Base-by-base conservation (phyloP, 2,113 vertebrate species). In the Pleuronectes platessa region DNA sequence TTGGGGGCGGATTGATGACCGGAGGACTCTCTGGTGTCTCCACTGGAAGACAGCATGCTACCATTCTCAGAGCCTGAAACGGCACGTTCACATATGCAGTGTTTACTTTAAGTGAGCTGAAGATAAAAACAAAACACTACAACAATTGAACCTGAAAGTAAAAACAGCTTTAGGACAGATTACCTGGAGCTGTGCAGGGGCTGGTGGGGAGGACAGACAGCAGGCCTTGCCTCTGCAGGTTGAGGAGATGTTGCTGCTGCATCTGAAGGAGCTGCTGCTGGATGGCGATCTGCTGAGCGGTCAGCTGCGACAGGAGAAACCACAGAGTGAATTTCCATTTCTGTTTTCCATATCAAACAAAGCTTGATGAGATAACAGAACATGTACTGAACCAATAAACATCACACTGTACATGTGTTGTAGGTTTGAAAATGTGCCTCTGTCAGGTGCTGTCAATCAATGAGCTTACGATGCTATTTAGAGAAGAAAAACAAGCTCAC, bases 261-360 rank as follows among this genome's bases (percentile, higher is more conserved):
- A 98, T 93, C 91, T 98, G 97, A 85, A 99, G 96, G 77, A 99
- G 96, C 95, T 99, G 98, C 90, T 99, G 97, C 94, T 99, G 98
- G 92, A 99, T 96, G 81, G 96, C 96, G 86, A 98, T 95, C 94
- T 99, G 98, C 92, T 99, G 98, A 80, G 94, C 96, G 81, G 96
- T 96, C 89, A 98, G 93, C 88, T 97, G 95, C 89, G 95, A 65
- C 18, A 35, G 4, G 47, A 45, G 14, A 27, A 5, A 73, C 2
- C 9, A 62, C 54, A 3, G 12, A 55, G 26, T n/a, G 13, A 73
- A 68, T 8, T 18, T 55, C 8, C 17, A n/a, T 55, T 23, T 18
- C 20, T 11, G 8, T 55, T 24, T 24, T 18, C 5, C 12, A 12
- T 3, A 20, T 8, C 53, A 21, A 54, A 7, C 15, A 18, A 8